phyloP scores from a whole-genome alignment of 23 tunicate genomes.

The Phallusia fumigata region DNA sequence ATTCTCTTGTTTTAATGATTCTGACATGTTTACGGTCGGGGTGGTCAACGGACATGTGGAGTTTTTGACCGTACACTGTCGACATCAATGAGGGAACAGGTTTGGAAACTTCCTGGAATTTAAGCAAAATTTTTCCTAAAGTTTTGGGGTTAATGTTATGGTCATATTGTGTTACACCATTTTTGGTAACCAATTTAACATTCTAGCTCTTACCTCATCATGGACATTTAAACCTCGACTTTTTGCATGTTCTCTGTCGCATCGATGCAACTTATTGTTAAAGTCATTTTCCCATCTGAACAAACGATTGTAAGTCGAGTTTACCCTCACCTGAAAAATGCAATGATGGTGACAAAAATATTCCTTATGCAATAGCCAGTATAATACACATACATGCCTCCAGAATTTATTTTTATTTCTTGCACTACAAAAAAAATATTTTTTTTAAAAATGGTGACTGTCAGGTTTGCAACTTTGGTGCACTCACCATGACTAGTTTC shows the following conservation, averaged over 20 bases:
- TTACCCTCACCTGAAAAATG: constrained; percentile 15
- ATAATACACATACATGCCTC: too few species aligned
- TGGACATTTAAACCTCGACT: constrained; percentile 79
- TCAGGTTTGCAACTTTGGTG: too few species aligned
- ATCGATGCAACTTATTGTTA: constrained; percentile 87
- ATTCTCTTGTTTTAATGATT: constrained; percentile 86
- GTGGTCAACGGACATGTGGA: constrained; percentile 52
- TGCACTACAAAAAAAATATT: too few species aligned
- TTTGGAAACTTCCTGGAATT: constrained; percentile 58
- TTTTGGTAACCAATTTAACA: too few species aligned
- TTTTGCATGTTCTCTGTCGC: constrained; percentile 86
- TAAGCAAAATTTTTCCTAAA: too few species aligned
- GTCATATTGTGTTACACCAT: too few species aligned
- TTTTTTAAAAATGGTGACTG: too few species aligned
- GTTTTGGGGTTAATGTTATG: too few species aligned
- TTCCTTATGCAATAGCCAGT: background rate
- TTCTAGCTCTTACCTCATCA: constrained; percentile 39
- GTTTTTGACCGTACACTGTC: constrained; percentile 71
- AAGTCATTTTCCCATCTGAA: constrained; percentile 52
- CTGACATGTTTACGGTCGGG: constrained; percentile 84
- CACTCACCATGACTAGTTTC: too few species aligned
- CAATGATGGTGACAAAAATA: background rate
- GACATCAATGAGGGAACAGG: constrained; percentile 72
- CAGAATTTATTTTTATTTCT: too few species aligned
- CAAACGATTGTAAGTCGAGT: constrained; percentile 74